phyloP scores from a whole-genome alignment of 2,888 invertebrate species.

The Vanessa cardui region DNA sequence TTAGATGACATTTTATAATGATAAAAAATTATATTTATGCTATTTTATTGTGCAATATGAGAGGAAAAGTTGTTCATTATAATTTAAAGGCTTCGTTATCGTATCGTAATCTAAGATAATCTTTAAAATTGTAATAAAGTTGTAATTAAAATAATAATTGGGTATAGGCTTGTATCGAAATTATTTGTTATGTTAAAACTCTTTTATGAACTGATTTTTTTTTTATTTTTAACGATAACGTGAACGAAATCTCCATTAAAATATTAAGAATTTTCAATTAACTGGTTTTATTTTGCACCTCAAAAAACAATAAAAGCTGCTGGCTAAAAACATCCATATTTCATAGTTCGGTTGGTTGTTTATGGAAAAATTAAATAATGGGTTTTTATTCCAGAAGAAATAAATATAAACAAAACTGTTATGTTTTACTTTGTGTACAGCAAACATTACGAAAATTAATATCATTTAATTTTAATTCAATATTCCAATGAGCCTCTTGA shows the following conservation, averaged over 20 bases:
- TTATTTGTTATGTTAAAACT: slow-evolving; percentile 71
- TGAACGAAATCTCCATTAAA: slow-evolving; percentile 74
- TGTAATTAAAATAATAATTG: slow-evolving; percentile 70
- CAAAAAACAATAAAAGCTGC: background rate
- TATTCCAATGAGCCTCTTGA: too few relatives aligned
- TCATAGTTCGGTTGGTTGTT: too few relatives aligned
- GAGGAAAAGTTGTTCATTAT: slow-evolving; percentile 68
- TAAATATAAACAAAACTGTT: too few relatives aligned
- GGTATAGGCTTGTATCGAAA: slow-evolving; percentile 73
- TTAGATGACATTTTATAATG: slow-evolving; percentile 57
- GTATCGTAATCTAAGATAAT: slow-evolving; percentile 59
- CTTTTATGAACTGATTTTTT: slow-evolving; percentile 58
- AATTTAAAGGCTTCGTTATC: slow-evolving; percentile 65
- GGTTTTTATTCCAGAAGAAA: too few relatives aligned
- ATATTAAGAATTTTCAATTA: slow-evolving; percentile 71
- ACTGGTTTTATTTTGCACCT: slow-evolving; percentile 56
- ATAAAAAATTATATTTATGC: slow-evolving; percentile 61
- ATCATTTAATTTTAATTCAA: too few relatives aligned
- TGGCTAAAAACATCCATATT: background rate
- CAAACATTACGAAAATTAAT: too few relatives aligned
- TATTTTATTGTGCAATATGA: slow-evolving; percentile 78
- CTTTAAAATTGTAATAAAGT: slow-evolving; percentile 76
- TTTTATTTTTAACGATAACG: slow-evolving; percentile 61
- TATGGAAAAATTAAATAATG: too few relatives aligned
- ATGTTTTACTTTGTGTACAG: too few relatives aligned